Percentiles rank a stretch among this genome's conserved stretches.
Evolutionary conservation across 1,140 invertebrate genomes (phyloP).

Genomic region (Ganaspis sp.): DNA sequence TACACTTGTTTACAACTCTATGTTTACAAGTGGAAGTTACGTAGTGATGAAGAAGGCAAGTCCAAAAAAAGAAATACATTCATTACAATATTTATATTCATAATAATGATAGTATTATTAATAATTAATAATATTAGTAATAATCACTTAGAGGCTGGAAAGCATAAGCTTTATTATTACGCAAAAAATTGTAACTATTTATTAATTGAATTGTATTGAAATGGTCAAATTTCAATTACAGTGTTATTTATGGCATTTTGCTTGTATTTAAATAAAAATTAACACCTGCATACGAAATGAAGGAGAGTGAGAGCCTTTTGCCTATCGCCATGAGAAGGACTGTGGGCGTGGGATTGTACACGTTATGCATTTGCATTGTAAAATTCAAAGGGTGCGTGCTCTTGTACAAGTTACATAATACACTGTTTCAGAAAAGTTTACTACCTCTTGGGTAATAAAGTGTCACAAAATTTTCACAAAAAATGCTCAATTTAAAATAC

Average conservation of each 20-base stretch:
- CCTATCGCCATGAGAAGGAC: background rate
- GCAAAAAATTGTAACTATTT: no score
- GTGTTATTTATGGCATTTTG: background rate
- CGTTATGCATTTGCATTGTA: conserved; percentile 14
- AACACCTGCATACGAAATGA: conserved; percentile 17
- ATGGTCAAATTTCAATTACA: background rate
- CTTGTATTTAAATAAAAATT: conserved; percentile 1
- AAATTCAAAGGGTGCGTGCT: background rate
- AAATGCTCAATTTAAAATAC: background rate
- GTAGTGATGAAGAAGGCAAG: no score
- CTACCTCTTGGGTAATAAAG: background rate
- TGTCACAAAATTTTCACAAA: background rate
- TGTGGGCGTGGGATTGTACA: conserved; percentile 22
- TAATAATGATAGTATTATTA: no score
- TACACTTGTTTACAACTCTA: no score
- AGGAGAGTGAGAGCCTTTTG: background rate
- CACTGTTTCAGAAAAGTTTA: background rate
- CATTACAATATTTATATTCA: no score
- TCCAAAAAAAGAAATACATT: no score
- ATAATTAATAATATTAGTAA: no score
- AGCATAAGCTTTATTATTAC: no score
- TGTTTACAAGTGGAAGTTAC: no score
- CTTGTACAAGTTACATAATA: background rate
- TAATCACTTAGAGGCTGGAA: no score
- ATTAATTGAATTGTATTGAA: background rate